These are phyloP conservation scores for Phaethon lepturus DNA, from an alignment of 2,113 vertebrate species.

Conservation along the genomic window DNA sequence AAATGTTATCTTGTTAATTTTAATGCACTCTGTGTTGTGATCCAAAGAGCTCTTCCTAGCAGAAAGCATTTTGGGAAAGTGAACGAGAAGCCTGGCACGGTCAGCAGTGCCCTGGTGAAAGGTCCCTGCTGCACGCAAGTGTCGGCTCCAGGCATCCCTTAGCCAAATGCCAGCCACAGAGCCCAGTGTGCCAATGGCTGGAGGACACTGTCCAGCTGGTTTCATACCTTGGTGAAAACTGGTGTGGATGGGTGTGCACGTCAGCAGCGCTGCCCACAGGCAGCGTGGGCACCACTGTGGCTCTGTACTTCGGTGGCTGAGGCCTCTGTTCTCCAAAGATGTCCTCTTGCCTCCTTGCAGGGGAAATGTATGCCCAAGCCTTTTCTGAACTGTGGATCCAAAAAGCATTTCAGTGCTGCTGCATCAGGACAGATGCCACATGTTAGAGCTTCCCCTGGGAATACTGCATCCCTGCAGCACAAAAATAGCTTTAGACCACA, in stretches of 20 bases:
- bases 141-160: not conserved
- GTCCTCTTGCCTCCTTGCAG: not conserved
- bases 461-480: not conserved
- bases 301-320: not conserved
- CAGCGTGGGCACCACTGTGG: not conserved
- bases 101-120: not conserved
- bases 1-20: not conserved
- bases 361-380: not conserved
- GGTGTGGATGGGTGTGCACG: rapidly evolving
- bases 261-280: not conserved
- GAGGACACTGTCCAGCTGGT: not conserved
- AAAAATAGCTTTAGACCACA: not conserved
- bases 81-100: rapidly evolving
- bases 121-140: no score
- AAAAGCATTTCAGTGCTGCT: not conserved
- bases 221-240: not conserved
- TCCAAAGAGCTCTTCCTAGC: not conserved
- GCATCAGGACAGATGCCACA: not conserved
- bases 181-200: not conserved
- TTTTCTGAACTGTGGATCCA: not conserved
- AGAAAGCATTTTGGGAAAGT: not conserved
- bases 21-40: not conserved
- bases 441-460: not conserved
- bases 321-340: not conserved
- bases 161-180: not conserved